Conservation (phyloP, 2,113 vertebrate species). For the Lasiurus cinereus region DNA sequence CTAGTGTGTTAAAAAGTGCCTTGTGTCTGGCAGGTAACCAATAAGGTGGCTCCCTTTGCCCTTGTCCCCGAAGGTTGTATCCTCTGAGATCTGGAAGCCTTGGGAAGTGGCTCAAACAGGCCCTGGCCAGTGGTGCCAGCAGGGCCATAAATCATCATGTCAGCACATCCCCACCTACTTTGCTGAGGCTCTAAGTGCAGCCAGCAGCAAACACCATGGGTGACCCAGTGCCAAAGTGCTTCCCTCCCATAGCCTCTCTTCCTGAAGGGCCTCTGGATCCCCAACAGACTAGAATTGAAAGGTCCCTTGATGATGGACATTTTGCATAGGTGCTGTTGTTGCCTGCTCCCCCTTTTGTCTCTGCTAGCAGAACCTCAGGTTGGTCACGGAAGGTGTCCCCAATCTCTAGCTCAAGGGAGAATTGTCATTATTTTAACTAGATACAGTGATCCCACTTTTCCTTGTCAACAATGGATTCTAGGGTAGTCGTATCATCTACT, state of each 20-base stretch:
- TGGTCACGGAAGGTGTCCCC: neutral
- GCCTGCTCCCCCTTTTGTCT: neutral
- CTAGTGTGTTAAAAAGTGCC: neutral
- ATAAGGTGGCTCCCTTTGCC: conserved; percentile 17
- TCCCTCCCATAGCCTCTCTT: neutral
- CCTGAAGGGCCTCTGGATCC: neutral
- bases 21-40: neutral
- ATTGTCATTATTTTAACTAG: neutral
- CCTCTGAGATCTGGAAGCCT: neutral
- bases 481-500: neutral
- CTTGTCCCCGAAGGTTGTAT: neutral
- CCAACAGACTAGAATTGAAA: neutral
- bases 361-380: neutral
- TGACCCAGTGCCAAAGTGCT: neutral
- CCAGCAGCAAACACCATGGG: neutral
- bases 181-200: neutral
- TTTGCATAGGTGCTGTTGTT: neutral
- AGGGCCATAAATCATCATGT: neutral
- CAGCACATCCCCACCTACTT: neutral
- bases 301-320: too few relatives aligned
- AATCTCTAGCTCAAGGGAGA: neutral
- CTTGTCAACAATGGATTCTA: neutral
- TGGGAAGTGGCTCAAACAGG: neutral
- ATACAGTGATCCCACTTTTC: neutral
- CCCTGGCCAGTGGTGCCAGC: neutral